These are phyloP conservation scores for Pachyrhynchus sulphureomaculatus DNA, from an alignment of 1,140 invertebrate genomes.

Conservation along the genomic window DNA sequence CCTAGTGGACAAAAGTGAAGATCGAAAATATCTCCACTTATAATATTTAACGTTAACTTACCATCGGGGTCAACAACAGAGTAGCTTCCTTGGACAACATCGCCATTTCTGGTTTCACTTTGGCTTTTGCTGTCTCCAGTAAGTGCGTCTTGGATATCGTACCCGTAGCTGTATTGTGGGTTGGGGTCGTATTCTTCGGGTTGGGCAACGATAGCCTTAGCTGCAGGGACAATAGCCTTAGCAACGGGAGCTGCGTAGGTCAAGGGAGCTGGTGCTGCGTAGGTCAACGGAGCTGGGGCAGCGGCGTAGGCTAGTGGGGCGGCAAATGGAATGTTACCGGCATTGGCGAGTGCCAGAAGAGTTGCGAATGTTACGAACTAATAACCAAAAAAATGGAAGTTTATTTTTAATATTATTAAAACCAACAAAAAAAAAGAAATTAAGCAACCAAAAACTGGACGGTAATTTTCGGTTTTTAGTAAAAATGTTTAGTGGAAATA, in stretches of 20 bases:
- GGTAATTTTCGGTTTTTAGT: too few species aligned
- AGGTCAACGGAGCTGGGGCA: slow-evolving; percentile 16
- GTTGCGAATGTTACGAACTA: slow-evolving; percentile 18
- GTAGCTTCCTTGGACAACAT: slow-evolving; percentile 66
- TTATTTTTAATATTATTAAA: too few species aligned
- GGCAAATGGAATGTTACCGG: slow-evolving; percentile 22
- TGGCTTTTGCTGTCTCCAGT: slow-evolving; percentile 53
- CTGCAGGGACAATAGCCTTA: too few species aligned
- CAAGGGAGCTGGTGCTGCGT: slow-evolving; percentile 2
- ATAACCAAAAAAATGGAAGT: not conserved
- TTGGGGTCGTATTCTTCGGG: slow-evolving; percentile 52
- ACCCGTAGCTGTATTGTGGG: slow-evolving; percentile 56
- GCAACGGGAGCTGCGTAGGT: slow-evolving; percentile 13
- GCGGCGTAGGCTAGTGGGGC: slow-evolving; percentile 22
- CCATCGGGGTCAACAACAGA: slow-evolving; percentile 64
- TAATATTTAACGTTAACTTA: too few species aligned
- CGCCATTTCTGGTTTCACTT: slow-evolving; percentile 59
- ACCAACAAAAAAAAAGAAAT: too few species aligned
- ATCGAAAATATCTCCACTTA: too few species aligned
- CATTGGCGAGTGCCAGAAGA: slow-evolving; percentile 34
- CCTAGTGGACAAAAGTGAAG: too few species aligned
- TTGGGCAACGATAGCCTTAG: slow-evolving; percentile 49
- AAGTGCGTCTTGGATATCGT: slow-evolving; percentile 52
- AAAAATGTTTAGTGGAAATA: too few species aligned
- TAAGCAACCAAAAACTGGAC: too few species aligned